Evolutionary conservation across 2,113 vertebrate genomes (phyloP).

Genomic region (Acanthisitta chloris): DNA sequence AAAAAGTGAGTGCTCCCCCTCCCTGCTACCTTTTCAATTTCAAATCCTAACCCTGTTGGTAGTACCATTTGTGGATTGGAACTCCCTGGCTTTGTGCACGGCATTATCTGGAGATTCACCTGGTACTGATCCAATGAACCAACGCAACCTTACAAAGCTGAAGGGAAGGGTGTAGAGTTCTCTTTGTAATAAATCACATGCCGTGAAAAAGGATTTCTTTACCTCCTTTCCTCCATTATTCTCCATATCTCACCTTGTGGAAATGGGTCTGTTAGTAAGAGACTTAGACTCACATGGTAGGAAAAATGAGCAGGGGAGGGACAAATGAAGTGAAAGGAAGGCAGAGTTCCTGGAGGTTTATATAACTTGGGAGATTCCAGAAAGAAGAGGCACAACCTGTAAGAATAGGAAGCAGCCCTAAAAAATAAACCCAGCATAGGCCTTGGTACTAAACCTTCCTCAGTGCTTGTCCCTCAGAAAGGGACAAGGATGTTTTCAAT

Average conservation of each 20-base stretch:
- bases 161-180: slow-evolving; percentile 2
- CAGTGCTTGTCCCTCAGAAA: not conserved
- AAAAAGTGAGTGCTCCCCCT: not conserved
- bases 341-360: not conserved
- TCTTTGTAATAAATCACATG: slow-evolving; percentile 59
- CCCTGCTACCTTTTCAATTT: not conserved
- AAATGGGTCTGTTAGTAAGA: slow-evolving; percentile 41
- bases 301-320: not conserved
- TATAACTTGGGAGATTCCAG: not conserved
- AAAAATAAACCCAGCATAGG: not conserved
- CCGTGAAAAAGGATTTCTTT: slow-evolving; percentile 70
- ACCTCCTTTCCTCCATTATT: slow-evolving; percentile 64
- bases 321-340: not conserved
- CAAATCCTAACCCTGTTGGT: not conserved
- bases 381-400: not conserved
- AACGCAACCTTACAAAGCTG: slow-evolving; percentile 29
- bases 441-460: not conserved
- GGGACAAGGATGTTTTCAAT: not conserved
- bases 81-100: slow-evolving; percentile 9
- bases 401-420: not conserved
- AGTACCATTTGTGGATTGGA: slow-evolving; percentile 25
- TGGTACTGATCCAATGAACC: slow-evolving; percentile 61
- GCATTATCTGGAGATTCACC: slow-evolving; percentile 60
- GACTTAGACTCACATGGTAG: not conserved
- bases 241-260: slow-evolving; percentile 39